These are phyloP conservation scores for Thereva unica DNA, from an alignment of 2,888 invertebrate genomes.

Conservation along the genomic window DNA sequence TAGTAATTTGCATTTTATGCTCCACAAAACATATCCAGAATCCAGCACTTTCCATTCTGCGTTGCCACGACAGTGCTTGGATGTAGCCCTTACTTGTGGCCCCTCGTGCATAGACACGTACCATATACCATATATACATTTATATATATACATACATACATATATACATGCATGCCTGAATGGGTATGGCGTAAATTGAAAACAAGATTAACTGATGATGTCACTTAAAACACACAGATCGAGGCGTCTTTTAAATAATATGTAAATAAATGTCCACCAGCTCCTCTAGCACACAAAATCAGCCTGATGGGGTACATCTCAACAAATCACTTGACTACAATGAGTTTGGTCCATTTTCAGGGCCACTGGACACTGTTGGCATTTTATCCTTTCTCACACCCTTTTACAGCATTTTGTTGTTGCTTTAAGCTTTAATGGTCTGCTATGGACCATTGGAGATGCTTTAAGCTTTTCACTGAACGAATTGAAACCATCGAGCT, in stretches of 20 bases:
- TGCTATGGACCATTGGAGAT: background rate
- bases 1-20: constrained; percentile 35
- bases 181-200: constrained; percentile 35
- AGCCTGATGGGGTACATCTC: background rate
- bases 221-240: constrained; percentile 26
- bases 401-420: background rate
- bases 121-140: background rate
- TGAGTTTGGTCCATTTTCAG: constrained; percentile 10
- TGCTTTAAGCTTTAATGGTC: background rate
- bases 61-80: no score
- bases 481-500: background rate
- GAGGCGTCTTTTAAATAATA: constrained; percentile 17
- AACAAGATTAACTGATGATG: constrained; percentile 41
- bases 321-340: constrained; percentile 21
- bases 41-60: background rate
- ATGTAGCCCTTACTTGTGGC: no score
- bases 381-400: constrained; percentile 11
- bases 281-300: background rate
- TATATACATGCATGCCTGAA: constrained; percentile 12
- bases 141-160: background rate
- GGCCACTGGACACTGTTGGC: constrained; percentile 18
- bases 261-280: constrained; percentile 20
- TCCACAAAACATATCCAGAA: constrained; percentile 11
- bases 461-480: constrained; percentile 14
- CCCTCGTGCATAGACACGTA: background rate